A percentile compares a stretch with the other conserved stretches of the same genome.
phyloP scores from a whole-genome alignment of 1,140 invertebrate genomes.

The Pseudomyrmex dendroicus region DNA sequence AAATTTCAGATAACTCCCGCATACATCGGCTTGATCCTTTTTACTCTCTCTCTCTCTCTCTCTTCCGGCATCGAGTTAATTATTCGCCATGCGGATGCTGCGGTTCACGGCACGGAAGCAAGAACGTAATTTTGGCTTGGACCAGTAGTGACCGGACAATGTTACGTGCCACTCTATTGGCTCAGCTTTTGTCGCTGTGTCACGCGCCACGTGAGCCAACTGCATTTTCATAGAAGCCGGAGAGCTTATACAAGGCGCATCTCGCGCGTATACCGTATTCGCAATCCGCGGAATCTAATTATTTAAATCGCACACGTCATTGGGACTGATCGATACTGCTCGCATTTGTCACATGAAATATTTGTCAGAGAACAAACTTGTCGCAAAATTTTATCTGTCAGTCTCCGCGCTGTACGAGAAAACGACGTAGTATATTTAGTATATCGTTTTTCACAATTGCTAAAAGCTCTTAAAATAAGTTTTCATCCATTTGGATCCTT shows the following conservation, averaged over 20 bases:
- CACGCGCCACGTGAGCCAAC: constrained; percentile 32
- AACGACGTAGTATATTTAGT: neutral
- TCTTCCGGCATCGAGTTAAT: constrained; percentile 34
- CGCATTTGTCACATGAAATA: neutral
- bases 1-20: constrained; percentile 49
- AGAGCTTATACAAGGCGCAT: neutral
- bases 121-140: constrained; percentile 46
- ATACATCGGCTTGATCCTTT: constrained; percentile 30
- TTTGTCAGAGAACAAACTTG: neutral
- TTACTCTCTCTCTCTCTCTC: too few species aligned
- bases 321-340: constrained; percentile 17
- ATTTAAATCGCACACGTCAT: constrained; percentile 49
- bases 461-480: neutral
- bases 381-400: neutral
- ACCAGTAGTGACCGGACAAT: constrained; percentile 23
- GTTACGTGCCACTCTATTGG: constrained; percentile 44
- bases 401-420: neutral
- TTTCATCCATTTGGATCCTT: neutral
- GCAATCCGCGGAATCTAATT: constrained; percentile 43
- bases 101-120: constrained; percentile 26
- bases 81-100: constrained; percentile 46
- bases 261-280: constrained; percentile 5
- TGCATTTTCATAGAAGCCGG: constrained; percentile 38
- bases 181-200: constrained; percentile 29
- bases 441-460: neutral